Base-by-base conservation (phyloP, 2,113 vertebrate genomes). In the Albula glossodonta region DNA sequence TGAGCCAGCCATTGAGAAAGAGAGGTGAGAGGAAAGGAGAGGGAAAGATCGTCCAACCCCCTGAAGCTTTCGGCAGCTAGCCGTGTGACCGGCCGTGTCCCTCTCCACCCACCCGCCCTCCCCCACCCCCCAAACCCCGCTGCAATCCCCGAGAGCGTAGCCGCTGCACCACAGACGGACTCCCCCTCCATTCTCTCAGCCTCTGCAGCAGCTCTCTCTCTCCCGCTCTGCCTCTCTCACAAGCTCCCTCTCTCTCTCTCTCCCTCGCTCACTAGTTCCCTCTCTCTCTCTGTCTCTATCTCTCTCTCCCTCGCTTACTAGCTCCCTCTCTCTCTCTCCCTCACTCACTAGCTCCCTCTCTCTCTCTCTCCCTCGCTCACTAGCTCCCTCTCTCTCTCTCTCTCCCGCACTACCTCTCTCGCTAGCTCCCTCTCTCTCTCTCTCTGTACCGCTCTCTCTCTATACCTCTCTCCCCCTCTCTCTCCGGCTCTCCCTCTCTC, bases 401-500 rank as follows among this genome's bases (percentile, higher is more conserved):
- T 41, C 31, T 41, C 31, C 31, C 31, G 31, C 31, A 1, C 31
- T 41, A 41, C 31, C 31, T 41, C 31, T 41, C 31, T 41, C 31
- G 31, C 31, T 1, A 41, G 13, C 80, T 82, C 60, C 80, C 57
- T n/a, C 80, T 49, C 56, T 48, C 5, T 25, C 48, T n/a, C 19
- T 57, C 25, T 13, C 83, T 48, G 51, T 70, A 86, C 22, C 51
- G 13, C 31, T 41, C 31, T 41, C 31, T 41, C 31, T 41, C n/a
- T n/a, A n/a, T n/a, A 41, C 8, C 8, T 41, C 31, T 41, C 31
- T 41, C 31, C 31, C 31, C n/a, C n/a, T n/a, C n/a, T n/a, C n/a
- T n/a, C n/a, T n/a, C n/a, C 31, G 31, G 7, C 53, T 56, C 92
- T 84, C 88, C 86, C 81, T 81, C 85, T 74, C 83, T 57, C 82